Conservation (phyloP, 2,797 vertebrate genomes). For the Cossypha niveicapilla region DNA sequence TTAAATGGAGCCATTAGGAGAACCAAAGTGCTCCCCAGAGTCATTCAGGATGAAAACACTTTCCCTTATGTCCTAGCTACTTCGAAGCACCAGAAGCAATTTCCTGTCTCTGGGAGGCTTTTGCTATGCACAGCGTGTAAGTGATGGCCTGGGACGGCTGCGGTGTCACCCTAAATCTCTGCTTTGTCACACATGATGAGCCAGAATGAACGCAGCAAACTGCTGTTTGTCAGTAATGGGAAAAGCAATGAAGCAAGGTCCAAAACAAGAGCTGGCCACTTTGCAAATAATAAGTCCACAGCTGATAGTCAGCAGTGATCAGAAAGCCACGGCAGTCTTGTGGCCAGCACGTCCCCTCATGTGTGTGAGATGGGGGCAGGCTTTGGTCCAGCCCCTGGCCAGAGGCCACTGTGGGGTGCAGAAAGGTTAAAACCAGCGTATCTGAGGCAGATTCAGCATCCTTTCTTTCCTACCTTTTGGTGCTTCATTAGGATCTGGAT, state of each 20-base stretch:
- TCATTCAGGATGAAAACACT: constrained; percentile 4
- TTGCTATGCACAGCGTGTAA: not conserved
- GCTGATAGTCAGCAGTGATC: not conserved
- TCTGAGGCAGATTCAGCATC: not conserved
- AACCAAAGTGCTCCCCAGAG: not conserved
- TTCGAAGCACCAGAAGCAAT: not conserved
- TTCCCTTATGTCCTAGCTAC: not conserved
- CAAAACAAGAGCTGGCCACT: not conserved
- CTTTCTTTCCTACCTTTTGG: not conserved
- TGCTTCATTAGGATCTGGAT: not conserved
- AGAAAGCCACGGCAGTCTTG: not conserved
- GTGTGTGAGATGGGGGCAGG: not conserved
- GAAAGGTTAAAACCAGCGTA: not conserved
- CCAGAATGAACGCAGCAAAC: constrained; percentile 12
- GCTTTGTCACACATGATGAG: rapidly evolving
- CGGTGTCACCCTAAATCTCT: not conserved
- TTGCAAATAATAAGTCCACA: not conserved
- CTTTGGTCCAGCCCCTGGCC: not conserved
- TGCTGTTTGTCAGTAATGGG: not conserved
- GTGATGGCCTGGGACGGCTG: not conserved
- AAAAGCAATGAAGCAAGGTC: constrained; percentile 8
- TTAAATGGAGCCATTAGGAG: not conserved
- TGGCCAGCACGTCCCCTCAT: rapidly evolving
- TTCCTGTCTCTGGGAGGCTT: not conserved
- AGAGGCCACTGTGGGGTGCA: not conserved